Percentiles rank a stretch among this genome's conserved stretches.
These are phyloP conservation scores for Diphyllodes magnificus DNA, from an alignment of 2,113 vertebrate species.

Conservation along the genomic window DNA sequence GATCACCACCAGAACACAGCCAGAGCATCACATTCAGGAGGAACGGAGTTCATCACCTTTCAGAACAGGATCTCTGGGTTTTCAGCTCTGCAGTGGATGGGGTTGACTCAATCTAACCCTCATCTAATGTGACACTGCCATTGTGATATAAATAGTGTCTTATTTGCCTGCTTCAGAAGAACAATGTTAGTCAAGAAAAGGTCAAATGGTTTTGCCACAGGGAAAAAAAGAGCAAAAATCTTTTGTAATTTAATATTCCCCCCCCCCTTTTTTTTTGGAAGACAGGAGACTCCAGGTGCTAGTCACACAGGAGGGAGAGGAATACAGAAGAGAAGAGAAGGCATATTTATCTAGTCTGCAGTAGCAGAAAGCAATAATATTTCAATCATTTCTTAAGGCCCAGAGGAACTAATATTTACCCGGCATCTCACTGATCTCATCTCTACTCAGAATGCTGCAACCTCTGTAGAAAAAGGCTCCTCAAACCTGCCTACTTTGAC, in stretches of 20 bases:
- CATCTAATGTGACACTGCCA: slow-evolving; percentile 13
- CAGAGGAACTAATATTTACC: background rate
- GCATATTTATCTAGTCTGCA: background rate
- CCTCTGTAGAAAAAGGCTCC: background rate
- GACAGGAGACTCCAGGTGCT: background rate
- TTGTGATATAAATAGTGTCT: slow-evolving; percentile 51
- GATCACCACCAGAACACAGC: background rate
- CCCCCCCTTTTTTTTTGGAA: background rate
- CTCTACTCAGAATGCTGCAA: background rate
- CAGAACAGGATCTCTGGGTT: background rate
- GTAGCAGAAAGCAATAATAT: slow-evolving; percentile 12
- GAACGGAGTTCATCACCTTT: background rate
- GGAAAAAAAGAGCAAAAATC: background rate
- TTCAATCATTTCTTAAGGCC: slow-evolving; percentile 9
- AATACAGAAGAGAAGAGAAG: background rate
- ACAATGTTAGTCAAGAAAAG: slow-evolving; percentile 38
- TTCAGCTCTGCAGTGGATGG: background rate
- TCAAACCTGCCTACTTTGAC: background rate
- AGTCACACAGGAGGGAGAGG: background rate
- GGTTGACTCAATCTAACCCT: background rate
- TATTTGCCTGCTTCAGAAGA: slow-evolving; percentile 37
- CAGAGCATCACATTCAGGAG: background rate
- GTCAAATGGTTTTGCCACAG: slow-evolving; percentile 38
- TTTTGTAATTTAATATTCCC: slow-evolving; percentile 36
- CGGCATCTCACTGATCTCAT: background rate